Percentiles rank a stretch among this genome's conserved stretches.
These are phyloP conservation scores for Conopomorpha cramerella DNA, from an alignment of 1,140 invertebrate genomes.

Conservation along the genomic window DNA sequence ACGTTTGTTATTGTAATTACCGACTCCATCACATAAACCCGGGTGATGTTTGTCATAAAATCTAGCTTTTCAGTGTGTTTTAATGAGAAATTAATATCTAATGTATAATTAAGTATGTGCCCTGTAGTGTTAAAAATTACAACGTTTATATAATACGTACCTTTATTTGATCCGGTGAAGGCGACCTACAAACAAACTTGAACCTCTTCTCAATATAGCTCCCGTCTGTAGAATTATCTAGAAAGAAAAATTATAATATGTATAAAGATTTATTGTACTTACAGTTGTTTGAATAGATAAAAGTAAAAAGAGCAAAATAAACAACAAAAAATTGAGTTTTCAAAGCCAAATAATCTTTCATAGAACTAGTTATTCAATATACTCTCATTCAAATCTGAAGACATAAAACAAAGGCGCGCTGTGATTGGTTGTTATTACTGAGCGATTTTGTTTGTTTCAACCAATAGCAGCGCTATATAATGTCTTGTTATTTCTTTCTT, in stretches of 20 bases:
- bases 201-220: constrained; percentile 75
- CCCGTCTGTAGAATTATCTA: constrained; percentile 49
- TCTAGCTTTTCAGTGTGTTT: not conserved
- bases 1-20: too few relatives aligned
- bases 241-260: constrained; percentile 9
- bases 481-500: too few relatives aligned
- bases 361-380: too few relatives aligned
- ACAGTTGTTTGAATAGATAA: not conserved
- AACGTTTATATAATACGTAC: constrained; percentile 31
- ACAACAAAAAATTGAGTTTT: not conserved
- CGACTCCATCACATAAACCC: not conserved
- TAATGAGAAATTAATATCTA: too few relatives aligned
- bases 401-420: not conserved
- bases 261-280: not conserved
- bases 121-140: too few relatives aligned
- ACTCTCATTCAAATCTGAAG: too few relatives aligned
- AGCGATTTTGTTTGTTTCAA: too few relatives aligned
- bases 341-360: too few relatives aligned
- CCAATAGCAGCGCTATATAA: too few relatives aligned
- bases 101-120: too few relatives aligned
- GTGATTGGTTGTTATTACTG: too few relatives aligned
- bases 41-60: not conserved
- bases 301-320: not conserved
- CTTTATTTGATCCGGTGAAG: constrained; percentile 67
- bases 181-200: constrained; percentile 77